Evolutionary conservation across 2,888 invertebrate genomes (phyloP), one percentile per base, ranked within the genome.

Genomic region (Hylaea fasciaria): DNA sequence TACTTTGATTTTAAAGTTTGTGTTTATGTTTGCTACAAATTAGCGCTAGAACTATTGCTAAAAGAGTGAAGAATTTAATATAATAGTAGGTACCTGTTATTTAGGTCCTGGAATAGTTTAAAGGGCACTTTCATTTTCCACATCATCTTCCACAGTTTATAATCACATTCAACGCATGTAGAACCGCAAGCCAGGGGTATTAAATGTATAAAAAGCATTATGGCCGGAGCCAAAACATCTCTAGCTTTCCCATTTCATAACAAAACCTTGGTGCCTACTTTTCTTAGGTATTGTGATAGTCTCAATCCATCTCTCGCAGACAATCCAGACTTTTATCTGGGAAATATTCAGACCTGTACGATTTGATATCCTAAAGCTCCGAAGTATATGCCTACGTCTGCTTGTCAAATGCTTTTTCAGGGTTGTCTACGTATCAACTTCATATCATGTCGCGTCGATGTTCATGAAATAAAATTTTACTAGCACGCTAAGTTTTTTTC

Each of bases 251-350:
- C 63, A 53, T 35, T 62, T 46, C 45, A 62, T 64, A 60, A 49
- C 66, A 71, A 69, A 70, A 66, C 65, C 60, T 69, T 65, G 67
- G 68, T 66, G 66, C 65, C 53, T 52, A 60, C 45, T 35, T 60
- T 58, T 48, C 28, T 43, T 17, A 57, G 32, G 22, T 45, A 57
- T 60, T 48, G 52, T 57, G 32, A 53, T 56, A 49, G 52, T 53
- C 16, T 13, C 61, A 48, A 57, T 62, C 17, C 52, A 45, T 56
- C 44, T 57, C 14, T 32, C 14, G 17, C 52, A 40, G 44, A 17
- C 54, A 50, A 59, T 59, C 22, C 44, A 45, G 40, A 22, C 48
- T 52, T 51, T 52, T 57, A 57, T 57, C 44, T 44, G 13, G 37
- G 22, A 57, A 52, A 52, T 48, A 62, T 62, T 62, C 61, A 52